A percentile compares a stretch with the other conserved stretches of the same genome.
Conservation (phyloP, 2,113 vertebrate genomes). For the Chauna torquata region DNA sequence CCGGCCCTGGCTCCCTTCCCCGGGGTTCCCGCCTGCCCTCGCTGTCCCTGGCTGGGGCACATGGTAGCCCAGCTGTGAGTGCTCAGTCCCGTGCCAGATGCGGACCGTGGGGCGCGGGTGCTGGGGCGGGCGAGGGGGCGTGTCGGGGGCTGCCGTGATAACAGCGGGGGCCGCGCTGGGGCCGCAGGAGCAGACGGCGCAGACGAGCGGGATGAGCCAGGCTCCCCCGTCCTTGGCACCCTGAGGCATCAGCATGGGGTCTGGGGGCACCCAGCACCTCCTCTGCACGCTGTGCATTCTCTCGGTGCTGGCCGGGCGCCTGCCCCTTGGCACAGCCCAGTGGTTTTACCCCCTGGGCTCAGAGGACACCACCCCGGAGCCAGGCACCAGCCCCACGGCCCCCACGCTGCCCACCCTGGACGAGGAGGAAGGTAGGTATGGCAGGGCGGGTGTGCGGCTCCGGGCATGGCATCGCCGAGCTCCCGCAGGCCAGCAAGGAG, state of each 20-base stretch:
- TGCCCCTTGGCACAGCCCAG: background rate
- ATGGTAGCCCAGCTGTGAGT: background rate
- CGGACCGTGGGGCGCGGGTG: background rate
- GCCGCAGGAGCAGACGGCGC: background rate
- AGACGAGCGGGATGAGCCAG: background rate
- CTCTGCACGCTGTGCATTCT: background rate
- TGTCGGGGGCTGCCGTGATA: background rate
- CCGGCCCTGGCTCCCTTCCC: background rate
- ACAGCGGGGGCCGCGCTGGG: background rate
- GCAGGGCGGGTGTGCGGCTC: fast-evolving
- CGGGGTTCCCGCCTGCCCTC: background rate
- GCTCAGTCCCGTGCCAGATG: background rate
- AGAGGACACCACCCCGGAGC: background rate
- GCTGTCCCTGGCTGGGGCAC: background rate
- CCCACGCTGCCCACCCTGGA: background rate
- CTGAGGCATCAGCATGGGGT: background rate
- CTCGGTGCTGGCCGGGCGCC: background rate
- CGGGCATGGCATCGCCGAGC: background rate
- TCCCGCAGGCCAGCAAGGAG: background rate
- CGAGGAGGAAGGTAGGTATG: conserved; percentile 1
- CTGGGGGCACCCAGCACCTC: background rate
- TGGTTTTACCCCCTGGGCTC: conserved; percentile 3
- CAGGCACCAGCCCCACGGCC: background rate
- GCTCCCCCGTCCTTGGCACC: background rate
- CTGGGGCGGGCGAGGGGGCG: conserved; percentile 27